A percentile compares a stretch with the other conserved stretches of the same genome.
These are phyloP conservation scores for Limnephilus lunatus DNA, from an alignment of 2,888 invertebrate genomes.

Conservation along the genomic window DNA sequence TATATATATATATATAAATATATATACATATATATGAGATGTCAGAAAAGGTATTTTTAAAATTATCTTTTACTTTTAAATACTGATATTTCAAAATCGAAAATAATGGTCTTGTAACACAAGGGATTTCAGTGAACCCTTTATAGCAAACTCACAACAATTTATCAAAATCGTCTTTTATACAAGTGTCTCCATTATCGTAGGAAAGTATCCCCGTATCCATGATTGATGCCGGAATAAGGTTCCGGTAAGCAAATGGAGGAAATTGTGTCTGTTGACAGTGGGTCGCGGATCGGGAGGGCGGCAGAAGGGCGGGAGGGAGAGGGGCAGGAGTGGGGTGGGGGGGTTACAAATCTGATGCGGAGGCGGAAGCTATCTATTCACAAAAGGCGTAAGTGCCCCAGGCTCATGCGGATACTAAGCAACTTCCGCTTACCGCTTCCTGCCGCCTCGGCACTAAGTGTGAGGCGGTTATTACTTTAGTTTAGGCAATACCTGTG, in stretches of 20 bases:
- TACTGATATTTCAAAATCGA: neutral
- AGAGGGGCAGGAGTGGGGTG: neutral
- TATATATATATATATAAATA: too few relatives aligned
- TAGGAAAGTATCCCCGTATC: slow-evolving; percentile 45
- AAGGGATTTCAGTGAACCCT: neutral
- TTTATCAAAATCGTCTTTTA: slow-evolving; percentile 27
- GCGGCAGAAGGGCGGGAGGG: neutral
- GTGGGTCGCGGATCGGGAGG: neutral
- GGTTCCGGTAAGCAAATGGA: slow-evolving; percentile 59
- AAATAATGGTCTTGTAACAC: neutral
- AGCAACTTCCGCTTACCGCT: slow-evolving; percentile 39
- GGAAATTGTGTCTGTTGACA: slow-evolving; percentile 59
- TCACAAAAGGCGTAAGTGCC: slow-evolving; percentile 53
- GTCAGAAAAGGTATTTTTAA: too few relatives aligned
- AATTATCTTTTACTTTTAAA: too few relatives aligned
- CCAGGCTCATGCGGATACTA: slow-evolving; percentile 35
- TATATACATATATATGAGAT: too few relatives aligned
- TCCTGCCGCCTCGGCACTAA: neutral
- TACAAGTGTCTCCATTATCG: slow-evolving; percentile 29
- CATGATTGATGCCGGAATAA: slow-evolving; percentile 57
- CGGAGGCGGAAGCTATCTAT: slow-evolving; percentile 52
- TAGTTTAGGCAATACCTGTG: neutral
- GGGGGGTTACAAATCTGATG: slow-evolving; percentile 45
- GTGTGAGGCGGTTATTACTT: neutral
- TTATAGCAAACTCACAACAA: neutral